Conservation (phyloP, 2,888 invertebrate genomes). For the Nemoura dubitans region DNA sequence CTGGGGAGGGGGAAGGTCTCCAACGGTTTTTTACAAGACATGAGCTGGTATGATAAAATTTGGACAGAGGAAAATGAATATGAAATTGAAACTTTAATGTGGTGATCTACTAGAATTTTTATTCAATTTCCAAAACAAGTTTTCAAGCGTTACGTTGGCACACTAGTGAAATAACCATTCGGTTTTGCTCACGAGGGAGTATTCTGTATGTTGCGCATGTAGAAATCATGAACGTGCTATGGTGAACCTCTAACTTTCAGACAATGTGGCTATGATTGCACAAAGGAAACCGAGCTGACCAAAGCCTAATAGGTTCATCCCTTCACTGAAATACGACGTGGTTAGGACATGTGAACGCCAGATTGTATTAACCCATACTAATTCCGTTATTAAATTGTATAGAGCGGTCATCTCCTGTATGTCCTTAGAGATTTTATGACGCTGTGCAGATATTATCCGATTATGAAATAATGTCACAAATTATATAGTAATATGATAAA, state of each 20-base stretch:
- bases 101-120: neutral
- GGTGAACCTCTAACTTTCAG: neutral
- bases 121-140: neutral
- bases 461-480: neutral
- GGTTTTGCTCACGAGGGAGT: neutral
- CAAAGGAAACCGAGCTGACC: slow-evolving; percentile 5
- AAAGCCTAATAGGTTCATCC: neutral
- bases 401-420: neutral
- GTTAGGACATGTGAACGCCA: too few species aligned
- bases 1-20: too few species aligned
- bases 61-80: neutral
- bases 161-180: neutral
- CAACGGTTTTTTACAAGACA: too few species aligned
- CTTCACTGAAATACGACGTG: neutral
- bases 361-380: neutral
- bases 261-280: neutral
- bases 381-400: neutral
- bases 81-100: neutral
- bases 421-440: neutral
- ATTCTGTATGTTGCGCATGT: neutral
- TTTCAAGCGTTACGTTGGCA: neutral
- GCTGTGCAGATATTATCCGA: neutral
- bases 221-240: neutral
- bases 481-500: neutral
- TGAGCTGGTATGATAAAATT: too few species aligned